Evolutionary conservation across 2,797 vertebrate genomes (phyloP).

Genomic region (Cynopterus sphinx): DNA sequence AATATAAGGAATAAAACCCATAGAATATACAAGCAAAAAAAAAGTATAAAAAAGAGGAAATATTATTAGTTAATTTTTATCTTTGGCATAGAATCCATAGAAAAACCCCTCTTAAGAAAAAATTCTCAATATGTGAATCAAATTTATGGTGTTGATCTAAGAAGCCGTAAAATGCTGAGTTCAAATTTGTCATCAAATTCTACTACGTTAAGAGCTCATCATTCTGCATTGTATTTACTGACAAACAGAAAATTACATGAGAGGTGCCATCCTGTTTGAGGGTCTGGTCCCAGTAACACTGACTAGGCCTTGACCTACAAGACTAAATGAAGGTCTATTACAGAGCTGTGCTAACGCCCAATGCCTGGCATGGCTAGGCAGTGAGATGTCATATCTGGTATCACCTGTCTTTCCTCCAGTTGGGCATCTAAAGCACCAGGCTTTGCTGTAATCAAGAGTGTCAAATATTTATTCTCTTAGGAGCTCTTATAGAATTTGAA

Average conservation of each 20-base stretch:
- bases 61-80: background rate
- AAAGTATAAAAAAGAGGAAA: background rate
- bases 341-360: background rate
- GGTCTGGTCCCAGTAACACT: background rate
- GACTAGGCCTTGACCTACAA: background rate
- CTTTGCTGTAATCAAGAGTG: background rate
- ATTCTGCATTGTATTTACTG: background rate
- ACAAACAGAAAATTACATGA: background rate
- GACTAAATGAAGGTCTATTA: background rate
- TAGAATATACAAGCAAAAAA: background rate
- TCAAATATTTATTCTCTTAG: background rate
- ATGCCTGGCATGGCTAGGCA: background rate
- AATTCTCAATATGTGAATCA: background rate
- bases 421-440: background rate
- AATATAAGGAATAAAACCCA: background rate
- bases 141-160: background rate
- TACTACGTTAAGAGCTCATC: background rate
- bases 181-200: slow-evolving; percentile 15
- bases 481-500: background rate
- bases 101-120: background rate
- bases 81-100: background rate
- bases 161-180: background rate
- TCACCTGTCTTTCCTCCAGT: background rate
- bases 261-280: background rate
- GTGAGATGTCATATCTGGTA: accelerated